Conservation (phyloP, 2,888 invertebrate genomes). For the Abrostola tripartita region DNA sequence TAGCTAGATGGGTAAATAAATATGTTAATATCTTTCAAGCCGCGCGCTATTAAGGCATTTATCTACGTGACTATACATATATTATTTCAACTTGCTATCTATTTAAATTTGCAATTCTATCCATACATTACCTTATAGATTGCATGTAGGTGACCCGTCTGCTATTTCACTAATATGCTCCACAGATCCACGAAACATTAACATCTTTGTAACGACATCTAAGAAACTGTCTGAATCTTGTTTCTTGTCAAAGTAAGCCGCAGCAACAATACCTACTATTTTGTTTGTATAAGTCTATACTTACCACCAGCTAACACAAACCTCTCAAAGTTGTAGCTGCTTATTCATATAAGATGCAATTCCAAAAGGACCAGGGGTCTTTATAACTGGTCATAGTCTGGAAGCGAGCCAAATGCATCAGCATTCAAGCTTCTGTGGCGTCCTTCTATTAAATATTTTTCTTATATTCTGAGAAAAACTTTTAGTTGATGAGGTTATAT, state of each 20-base stretch:
- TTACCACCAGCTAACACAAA: constrained; percentile 23
- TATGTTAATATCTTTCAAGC: no score
- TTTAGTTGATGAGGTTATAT: constrained; percentile 39
- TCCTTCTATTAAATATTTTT: constrained; percentile 47
- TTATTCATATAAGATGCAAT: constrained; percentile 8
- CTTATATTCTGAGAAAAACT: constrained; percentile 38
- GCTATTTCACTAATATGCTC: no score
- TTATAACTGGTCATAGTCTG: constrained; percentile 38
- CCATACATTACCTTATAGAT: no score
- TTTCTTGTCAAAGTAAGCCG: constrained; percentile 35
- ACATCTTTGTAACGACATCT: background rate
- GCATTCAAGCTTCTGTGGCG: constrained; percentile 44
- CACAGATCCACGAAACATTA: no score
- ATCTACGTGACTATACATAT: no score
- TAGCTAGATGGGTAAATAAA: no score
- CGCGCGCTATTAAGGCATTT: no score
- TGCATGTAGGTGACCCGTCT: no score
- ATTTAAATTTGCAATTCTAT: no score
- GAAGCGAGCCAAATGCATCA: constrained; percentile 54
- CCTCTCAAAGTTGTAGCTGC: constrained; percentile 20
- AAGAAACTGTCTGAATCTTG: constrained; percentile 21
- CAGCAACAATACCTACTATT: constrained; percentile 47
- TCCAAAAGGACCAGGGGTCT: constrained; percentile 25
- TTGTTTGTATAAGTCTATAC: constrained; percentile 36
- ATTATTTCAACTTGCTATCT: no score